These are phyloP conservation scores for Rhagoletis zephyria DNA, from an alignment of 1,140 invertebrate genomes.

Conservation along the genomic window DNA sequence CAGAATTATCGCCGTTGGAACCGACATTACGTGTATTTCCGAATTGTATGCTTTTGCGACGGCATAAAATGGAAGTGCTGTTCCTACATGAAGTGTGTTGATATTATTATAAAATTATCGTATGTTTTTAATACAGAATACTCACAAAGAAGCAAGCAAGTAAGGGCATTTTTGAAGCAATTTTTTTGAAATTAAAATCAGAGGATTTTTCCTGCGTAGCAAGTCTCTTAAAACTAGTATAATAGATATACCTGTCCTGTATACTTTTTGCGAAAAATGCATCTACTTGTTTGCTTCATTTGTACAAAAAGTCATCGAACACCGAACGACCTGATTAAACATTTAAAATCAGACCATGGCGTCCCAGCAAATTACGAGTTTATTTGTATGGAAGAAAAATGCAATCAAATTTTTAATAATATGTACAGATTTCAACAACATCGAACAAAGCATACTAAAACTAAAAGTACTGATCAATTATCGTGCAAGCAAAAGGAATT, in stretches of 20 bases:
- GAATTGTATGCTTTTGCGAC: not conserved
- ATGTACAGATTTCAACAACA: not conserved
- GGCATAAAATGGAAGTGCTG: conserved; percentile 23
- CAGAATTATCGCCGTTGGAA: not conserved
- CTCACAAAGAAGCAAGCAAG: conserved; percentile 1
- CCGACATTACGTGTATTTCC: not conserved
- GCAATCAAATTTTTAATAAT: no score
- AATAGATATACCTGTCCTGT: conserved; percentile 61
- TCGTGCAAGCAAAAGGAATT: no score
- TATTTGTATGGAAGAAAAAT: no score
- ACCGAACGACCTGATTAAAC: not conserved
- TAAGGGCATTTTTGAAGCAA: conserved; percentile 31
- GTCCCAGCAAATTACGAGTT: no score
- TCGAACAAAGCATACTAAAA: not conserved
- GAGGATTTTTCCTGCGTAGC: not conserved
- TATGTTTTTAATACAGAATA: conserved; percentile 31
- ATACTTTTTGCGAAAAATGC: conserved; percentile 55
- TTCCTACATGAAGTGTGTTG: conserved; percentile 29
- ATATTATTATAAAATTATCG: conserved; percentile 1
- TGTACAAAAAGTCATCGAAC: conserved; percentile 59
- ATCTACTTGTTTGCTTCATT: not conserved
- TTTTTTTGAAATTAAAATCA: conserved; percentile 1
- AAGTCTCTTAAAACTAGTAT: not conserved
- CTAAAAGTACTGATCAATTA: no score
- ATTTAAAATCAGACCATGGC: no score